A percentile compares a stretch with the other conserved stretches of the same genome.
phyloP scores from a whole-genome alignment of 2,797 vertebrate species.

The Rousettus madagascariensis region DNA sequence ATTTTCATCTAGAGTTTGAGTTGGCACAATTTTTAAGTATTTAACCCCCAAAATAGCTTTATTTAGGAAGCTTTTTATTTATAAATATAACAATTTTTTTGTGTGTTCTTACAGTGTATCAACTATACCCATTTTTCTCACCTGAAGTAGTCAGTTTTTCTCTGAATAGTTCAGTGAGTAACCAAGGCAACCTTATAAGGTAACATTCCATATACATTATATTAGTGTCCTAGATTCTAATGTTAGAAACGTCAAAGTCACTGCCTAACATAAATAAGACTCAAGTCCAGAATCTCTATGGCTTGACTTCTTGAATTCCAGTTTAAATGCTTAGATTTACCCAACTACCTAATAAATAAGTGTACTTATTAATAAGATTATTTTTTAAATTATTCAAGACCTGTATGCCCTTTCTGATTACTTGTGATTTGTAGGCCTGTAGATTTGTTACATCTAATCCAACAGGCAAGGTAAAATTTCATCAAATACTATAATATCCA shows the following conservation, averaged over 20 bases:
- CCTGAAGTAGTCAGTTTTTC: background rate
- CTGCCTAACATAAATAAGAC: background rate
- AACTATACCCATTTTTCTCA: background rate
- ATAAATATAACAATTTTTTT: background rate
- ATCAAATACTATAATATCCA: background rate
- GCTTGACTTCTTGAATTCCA: conserved; percentile 29
- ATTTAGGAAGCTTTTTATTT: background rate
- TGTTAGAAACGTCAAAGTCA: background rate
- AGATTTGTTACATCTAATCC: conserved; percentile 11
- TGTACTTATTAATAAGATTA: conserved; percentile 50
- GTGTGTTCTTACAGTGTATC: background rate
- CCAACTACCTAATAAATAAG: conserved; percentile 3
- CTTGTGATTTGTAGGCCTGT: background rate
- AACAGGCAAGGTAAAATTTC: conserved; percentile 19
- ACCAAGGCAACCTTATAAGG: conserved; percentile 42
- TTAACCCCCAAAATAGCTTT: background rate
- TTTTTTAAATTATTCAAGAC: conserved; percentile 50
- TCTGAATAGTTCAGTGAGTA: conserved; percentile 23
- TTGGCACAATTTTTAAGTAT: background rate
- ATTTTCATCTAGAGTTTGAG: background rate
- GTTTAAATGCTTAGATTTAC: conserved; percentile 23
- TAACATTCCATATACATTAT: background rate
- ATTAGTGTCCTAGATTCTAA: conserved; percentile 12
- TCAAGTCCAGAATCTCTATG: background rate
- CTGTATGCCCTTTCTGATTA: background rate